These are phyloP conservation scores for Rhopalosiphum maidis DNA, from an alignment of 1,140 invertebrate genomes.

Conservation along the genomic window DNA sequence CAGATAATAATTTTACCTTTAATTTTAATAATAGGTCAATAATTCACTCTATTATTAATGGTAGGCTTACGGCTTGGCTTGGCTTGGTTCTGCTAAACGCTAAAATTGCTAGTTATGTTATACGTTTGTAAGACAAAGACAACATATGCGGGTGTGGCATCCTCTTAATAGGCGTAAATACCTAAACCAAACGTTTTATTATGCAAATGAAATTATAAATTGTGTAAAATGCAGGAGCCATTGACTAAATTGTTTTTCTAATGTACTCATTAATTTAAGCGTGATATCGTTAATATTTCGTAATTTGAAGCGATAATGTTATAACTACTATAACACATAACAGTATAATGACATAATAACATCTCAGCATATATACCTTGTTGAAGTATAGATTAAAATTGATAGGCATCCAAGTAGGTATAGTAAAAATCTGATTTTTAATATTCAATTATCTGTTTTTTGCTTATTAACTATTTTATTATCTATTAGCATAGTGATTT, in stretches of 20 bases:
- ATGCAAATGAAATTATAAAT: conserved; percentile 1
- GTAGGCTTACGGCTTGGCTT: background rate
- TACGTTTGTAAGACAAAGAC: background rate
- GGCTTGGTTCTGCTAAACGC: background rate
- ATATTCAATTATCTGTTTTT: background rate
- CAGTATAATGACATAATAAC: background rate
- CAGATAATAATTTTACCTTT: background rate
- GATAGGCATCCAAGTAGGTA: too few species aligned
- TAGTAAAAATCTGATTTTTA: background rate
- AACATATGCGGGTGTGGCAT: background rate
- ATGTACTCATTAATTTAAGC: background rate
- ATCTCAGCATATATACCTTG: background rate
- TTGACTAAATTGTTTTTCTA: background rate
- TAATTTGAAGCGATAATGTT: background rate
- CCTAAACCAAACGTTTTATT: background rate
- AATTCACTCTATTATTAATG: background rate
- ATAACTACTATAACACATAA: background rate
- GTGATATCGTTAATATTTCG: background rate
- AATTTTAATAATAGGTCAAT: background rate
- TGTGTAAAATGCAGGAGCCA: background rate
- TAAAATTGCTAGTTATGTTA: background rate
- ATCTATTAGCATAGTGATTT: background rate
- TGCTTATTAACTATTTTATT: background rate
- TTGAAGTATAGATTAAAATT: too few species aligned
- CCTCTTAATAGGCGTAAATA: background rate